Conservation (phyloP, 2,888 invertebrate genomes). For the Onchidella celtica region DNA sequence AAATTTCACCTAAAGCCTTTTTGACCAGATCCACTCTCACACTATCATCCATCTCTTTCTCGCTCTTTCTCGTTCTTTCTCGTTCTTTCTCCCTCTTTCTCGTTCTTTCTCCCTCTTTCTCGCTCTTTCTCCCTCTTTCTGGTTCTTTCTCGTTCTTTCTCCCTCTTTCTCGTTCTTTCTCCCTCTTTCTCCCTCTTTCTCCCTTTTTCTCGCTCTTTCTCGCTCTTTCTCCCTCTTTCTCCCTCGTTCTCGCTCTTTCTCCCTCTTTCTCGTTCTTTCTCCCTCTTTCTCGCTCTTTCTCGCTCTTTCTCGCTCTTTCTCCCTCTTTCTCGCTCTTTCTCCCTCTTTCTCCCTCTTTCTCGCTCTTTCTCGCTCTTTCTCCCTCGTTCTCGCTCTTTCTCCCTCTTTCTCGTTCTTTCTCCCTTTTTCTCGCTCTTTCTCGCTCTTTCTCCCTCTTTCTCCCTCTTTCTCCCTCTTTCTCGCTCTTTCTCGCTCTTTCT, state of each 20-base stretch:
- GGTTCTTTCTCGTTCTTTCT: neutral
- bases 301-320: neutral
- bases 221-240: too few relatives aligned
- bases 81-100: neutral
- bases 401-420: neutral
- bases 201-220: too few relatives aligned
- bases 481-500: conserved; percentile 3
- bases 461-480: neutral
- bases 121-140: neutral
- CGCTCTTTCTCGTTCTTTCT: conserved; percentile 18
- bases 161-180: conserved; percentile 17
- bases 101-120: neutral
- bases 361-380: neutral
- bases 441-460: neutral
- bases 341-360: neutral
- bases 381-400: too few relatives aligned
- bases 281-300: neutral
- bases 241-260: too few relatives aligned
- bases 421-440: neutral
- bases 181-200: neutral
- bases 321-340: conserved; percentile 11
- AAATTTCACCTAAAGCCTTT: too few relatives aligned
- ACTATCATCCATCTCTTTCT: too few relatives aligned
- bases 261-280: too few relatives aligned
- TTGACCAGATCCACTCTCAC: too few relatives aligned